Evolutionary conservation across 2,888 invertebrate genomes (phyloP), one percentile per base, ranked within the genome.

Genomic region (Drosophila niveifrons): DNA sequence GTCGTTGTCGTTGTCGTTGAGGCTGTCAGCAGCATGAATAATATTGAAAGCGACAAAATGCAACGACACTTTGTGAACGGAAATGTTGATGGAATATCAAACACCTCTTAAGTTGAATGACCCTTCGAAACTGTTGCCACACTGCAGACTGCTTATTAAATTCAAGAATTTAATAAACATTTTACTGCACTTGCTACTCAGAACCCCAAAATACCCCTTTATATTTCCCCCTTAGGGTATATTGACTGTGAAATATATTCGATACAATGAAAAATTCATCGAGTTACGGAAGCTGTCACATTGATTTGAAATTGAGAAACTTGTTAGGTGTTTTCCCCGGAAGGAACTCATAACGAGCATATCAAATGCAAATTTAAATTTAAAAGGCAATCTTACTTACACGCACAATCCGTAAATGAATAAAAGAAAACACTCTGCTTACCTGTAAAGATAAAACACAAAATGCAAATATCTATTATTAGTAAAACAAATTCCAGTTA

Each of bases 1-100:
- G 75, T 72, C 76, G 80, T 50, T 36, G 36, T 36, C n/a, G 36
- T 36, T 36, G 39, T 13, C n/a, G 39, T 39, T 58, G 53, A 29
- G 41, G 69, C 73, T 86, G 88, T 88, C 85, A 86, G 66, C 80
- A 72, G 61, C 80, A 88, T 88, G 82, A 85, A 72, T 66, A 72
- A 76, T 59, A 75, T 76, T 68, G 61, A 72, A 56, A 56, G 64
- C 68, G 75, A 64, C 75, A 72, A 70, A 66, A 50, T 62, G 58
- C 59, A 63, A 50, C 58, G 61, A 34, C 41, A 36, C 47, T 15
- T 10, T 7, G 10, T 34, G 31, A 23, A n/a, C 31, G 29, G 18
- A 46, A 46, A 39, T 55, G 31, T 29, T 63, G 62, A 46, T 47
- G 34, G 47, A 50, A 56, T 52, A 18, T 17, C 29, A 48, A 43